phyloP scores from a whole-genome alignment of 2,888 invertebrate species.

The Napeogenes sylphis region DNA sequence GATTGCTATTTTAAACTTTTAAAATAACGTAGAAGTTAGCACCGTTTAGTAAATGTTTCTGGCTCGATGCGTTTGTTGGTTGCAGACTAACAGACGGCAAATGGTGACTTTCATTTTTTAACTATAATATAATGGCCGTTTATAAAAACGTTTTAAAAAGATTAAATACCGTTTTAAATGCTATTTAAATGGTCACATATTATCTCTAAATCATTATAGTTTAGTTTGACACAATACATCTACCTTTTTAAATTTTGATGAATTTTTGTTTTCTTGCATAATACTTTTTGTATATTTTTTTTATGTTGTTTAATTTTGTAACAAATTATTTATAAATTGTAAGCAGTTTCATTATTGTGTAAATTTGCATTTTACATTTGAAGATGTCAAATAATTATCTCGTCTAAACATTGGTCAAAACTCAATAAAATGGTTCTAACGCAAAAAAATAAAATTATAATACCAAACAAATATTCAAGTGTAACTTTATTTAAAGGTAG shows the following conservation, averaged over 20 bases:
- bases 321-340: too few relatives aligned
- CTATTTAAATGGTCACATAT: background rate
- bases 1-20: background rate
- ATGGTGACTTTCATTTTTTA: background rate
- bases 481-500: constrained; percentile 7
- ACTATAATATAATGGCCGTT: background rate
- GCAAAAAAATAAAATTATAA: background rate
- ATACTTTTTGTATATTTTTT: too few relatives aligned
- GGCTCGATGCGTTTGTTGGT: background rate
- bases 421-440: background rate
- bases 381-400: too few relatives aligned
- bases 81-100: background rate
- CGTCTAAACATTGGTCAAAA: too few relatives aligned
- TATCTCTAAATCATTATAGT: background rate
- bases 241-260: too few relatives aligned
- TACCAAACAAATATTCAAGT: background rate
- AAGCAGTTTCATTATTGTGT: too few relatives aligned
- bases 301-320: too few relatives aligned
- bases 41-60: constrained; percentile 5
- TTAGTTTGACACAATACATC: background rate
- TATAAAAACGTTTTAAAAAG: background rate
- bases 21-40: background rate
- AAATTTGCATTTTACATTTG: too few relatives aligned
- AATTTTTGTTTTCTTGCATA: too few relatives aligned
- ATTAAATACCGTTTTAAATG: background rate